Evolutionary conservation across 2,113 vertebrate genomes (phyloP).

Genomic region (Coryphaenoides rupestris): DNA sequence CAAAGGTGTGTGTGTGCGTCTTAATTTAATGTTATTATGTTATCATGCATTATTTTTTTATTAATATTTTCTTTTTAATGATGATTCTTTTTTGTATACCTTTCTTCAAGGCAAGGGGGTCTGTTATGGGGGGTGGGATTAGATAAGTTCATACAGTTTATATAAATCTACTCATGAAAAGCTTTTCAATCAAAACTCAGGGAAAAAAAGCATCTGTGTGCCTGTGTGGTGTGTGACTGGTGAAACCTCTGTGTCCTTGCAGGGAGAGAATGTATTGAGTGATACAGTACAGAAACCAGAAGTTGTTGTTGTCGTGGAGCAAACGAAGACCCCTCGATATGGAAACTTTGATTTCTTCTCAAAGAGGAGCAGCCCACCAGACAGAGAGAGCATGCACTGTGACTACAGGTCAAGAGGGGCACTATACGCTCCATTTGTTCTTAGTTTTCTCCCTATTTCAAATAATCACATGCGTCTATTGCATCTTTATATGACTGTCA

Average conservation of each 20-base stretch:
- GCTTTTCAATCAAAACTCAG: too few relatives aligned
- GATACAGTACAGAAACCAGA: constrained; percentile 23
- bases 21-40: too few relatives aligned
- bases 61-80: too few relatives aligned
- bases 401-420: constrained; percentile 41
- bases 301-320: constrained; percentile 19
- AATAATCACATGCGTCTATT: too few relatives aligned
- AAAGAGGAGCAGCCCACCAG: constrained; percentile 7
- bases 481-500: neutral
- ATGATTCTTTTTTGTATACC: too few relatives aligned
- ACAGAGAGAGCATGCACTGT: constrained; percentile 11
- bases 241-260: constrained; percentile 4
- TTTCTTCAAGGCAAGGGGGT: too few relatives aligned
- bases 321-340: constrained; percentile 8
- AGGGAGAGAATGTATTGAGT: constrained; percentile 39
- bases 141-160: too few relatives aligned
- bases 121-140: too few relatives aligned
- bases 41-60: too few relatives aligned
- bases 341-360: constrained; percentile 61
- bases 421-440: neutral
- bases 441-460: neutral
- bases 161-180: too few relatives aligned
- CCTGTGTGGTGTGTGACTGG: neutral
- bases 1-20: constrained; percentile 39
- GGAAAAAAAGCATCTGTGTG: too few relatives aligned